Evolutionary conservation across 2,888 invertebrate genomes (phyloP).

Genomic region (Enoplolaimus lenunculus): DNA sequence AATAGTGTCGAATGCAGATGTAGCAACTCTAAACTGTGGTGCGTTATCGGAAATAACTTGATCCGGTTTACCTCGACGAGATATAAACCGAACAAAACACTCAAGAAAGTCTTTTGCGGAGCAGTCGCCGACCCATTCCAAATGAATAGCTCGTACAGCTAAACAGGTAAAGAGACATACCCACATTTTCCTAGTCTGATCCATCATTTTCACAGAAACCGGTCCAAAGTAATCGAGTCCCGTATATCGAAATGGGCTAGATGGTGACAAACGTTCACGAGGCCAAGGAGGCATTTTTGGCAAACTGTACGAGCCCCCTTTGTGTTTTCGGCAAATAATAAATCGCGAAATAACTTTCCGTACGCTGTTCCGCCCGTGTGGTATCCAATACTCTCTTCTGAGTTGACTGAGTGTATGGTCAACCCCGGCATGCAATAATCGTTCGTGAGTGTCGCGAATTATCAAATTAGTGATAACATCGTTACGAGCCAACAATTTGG

Average conservation of each 20-base stretch:
- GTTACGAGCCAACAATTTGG: conserved; percentile 9
- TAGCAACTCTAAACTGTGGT: no score
- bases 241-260: conserved; percentile 7
- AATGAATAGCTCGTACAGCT: conserved; percentile 16
- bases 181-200: conserved; percentile 27
- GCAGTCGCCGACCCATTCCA: no score
- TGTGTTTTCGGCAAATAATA: neutral
- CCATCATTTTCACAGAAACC: neutral
- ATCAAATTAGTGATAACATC: conserved; percentile 7
- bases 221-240: conserved; percentile 20
- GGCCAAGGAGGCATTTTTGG: conserved; percentile 12
- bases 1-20: no score
- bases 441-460: neutral
- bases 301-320: neutral
- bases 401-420: conserved; percentile 9
- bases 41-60: no score
- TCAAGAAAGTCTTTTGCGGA: no score
- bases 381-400: conserved; percentile 16
- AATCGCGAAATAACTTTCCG: conserved; percentile 5
- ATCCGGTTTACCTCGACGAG: no score
- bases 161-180: conserved; percentile 24
- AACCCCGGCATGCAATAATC: conserved; percentile 16
- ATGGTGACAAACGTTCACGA: conserved; percentile 1
- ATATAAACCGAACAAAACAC: no score
- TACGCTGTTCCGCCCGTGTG: conserved; percentile 3